Conservation (phyloP, 2,113 vertebrate genomes). For the Phaethon lepturus region DNA sequence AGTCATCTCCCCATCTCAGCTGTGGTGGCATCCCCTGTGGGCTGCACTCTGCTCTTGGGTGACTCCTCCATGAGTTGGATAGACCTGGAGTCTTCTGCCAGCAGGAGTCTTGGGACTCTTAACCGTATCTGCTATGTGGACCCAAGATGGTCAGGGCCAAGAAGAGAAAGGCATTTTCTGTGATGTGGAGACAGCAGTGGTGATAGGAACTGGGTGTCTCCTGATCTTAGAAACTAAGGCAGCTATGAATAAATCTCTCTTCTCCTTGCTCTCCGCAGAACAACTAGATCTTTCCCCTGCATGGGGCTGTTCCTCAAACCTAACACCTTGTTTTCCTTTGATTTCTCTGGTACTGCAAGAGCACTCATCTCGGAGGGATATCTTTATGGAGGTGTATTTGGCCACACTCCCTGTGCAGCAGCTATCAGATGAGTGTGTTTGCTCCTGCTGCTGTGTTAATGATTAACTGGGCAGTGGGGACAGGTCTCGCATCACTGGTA, state of each 20-base stretch:
- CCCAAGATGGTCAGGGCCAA: background rate
- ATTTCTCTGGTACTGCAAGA: background rate
- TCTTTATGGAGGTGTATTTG: background rate
- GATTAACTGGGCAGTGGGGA: background rate
- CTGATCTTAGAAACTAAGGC: background rate
- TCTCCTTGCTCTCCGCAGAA: background rate
- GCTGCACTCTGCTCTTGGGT: background rate
- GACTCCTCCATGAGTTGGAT: background rate
- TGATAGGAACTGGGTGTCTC: background rate
- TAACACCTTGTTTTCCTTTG: background rate
- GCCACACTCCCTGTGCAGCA: background rate
- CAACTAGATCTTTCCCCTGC: background rate
- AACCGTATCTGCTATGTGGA: background rate
- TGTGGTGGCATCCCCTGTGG: background rate
- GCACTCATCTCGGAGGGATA: background rate
- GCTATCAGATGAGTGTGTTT: background rate
- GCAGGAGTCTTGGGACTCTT: background rate
- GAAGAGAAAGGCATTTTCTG: background rate
- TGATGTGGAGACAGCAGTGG: background rate
- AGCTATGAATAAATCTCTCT: background rate
- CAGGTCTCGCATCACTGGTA: background rate
- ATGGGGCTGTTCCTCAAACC: background rate
- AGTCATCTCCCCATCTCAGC: background rate
- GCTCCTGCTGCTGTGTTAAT: background rate
- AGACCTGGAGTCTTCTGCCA: background rate